phyloP scores from a whole-genome alignment of 2,797 vertebrate genomes.

The Aulostomus chinensis region DNA sequence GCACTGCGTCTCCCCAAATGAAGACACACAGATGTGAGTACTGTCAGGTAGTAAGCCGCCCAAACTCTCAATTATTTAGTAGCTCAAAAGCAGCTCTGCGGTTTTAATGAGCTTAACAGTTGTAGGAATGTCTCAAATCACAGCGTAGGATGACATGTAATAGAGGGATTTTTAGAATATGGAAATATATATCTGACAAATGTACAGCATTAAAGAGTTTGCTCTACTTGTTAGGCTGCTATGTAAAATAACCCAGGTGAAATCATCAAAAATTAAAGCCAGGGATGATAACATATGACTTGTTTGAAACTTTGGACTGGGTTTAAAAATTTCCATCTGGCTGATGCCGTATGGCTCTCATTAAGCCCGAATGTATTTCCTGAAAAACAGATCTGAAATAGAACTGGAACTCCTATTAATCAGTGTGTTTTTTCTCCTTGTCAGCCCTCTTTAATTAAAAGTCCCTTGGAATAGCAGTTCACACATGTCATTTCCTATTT shows the following conservation, averaged over 20 bases:
- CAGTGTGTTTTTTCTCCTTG: constrained; percentile 69
- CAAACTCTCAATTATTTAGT: constrained; percentile 19
- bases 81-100: not conserved
- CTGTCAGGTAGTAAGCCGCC: constrained; percentile 29
- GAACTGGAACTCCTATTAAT: constrained; percentile 81
- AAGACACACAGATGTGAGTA: constrained; percentile 20
- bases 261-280: constrained; percentile 66
- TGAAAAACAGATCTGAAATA: constrained; percentile 81
- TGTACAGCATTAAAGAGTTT: constrained; percentile 2
- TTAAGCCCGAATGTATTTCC: constrained; percentile 80
- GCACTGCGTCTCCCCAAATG: constrained; percentile 14
- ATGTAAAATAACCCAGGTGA: constrained; percentile 61
- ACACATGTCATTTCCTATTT: constrained; percentile 81
- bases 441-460: constrained; percentile 85
- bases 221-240: constrained; percentile 18
- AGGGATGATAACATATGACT: constrained; percentile 77
- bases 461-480: constrained; percentile 74
- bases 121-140: constrained; percentile 3
- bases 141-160: not conserved
- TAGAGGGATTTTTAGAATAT: not conserved
- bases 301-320: constrained; percentile 70
- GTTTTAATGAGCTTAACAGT: not conserved
- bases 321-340: constrained; percentile 80
- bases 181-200: no score
- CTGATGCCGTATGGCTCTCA: constrained; percentile 79